phyloP scores from a whole-genome alignment of 1,140 invertebrate species.

The Lanistes nyassanus region DNA sequence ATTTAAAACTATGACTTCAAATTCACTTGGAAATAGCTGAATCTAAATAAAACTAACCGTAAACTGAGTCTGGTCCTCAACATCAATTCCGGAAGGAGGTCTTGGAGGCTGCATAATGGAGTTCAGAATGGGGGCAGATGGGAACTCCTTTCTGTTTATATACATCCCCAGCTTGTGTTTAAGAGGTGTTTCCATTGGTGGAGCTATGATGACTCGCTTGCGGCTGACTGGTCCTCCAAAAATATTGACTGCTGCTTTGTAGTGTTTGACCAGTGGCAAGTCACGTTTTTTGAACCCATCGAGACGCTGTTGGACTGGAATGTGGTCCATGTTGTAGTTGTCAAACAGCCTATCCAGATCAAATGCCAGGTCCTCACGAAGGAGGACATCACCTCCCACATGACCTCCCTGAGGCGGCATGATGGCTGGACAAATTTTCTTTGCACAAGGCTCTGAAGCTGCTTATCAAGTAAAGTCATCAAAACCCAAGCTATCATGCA shows the following conservation, averaged over 20 bases:
- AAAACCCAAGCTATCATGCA: not conserved
- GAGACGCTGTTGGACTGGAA: constrained; percentile 55
- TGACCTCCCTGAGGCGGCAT: constrained; percentile 16
- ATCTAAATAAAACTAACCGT: too few relatives aligned
- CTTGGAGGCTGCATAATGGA: constrained; percentile 33
- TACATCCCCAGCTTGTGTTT: constrained; percentile 55
- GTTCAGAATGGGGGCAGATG: constrained; percentile 38
- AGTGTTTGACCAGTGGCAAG: constrained; percentile 57
- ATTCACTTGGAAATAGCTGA: too few relatives aligned
- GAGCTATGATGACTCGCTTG: constrained; percentile 55
- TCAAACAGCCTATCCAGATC: constrained; percentile 60
- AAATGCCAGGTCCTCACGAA: constrained; percentile 53
- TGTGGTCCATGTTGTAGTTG: constrained; percentile 59
- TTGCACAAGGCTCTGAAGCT: not conserved
- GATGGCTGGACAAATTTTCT: constrained; percentile 5
- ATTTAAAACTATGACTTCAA: too few relatives aligned
- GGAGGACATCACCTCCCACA: constrained; percentile 32
- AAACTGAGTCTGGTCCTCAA: too few relatives aligned
- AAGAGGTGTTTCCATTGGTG: constrained; percentile 57
- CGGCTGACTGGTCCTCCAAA: constrained; percentile 59
- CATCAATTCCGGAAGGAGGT: constrained; percentile 24
- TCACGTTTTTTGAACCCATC: constrained; percentile 52
- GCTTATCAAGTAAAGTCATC: not conserved
- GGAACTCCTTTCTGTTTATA: constrained; percentile 33
- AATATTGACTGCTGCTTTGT: constrained; percentile 61